Conservation (phyloP, 2,797 vertebrate species). For the Bovichtus diacanthus region DNA sequence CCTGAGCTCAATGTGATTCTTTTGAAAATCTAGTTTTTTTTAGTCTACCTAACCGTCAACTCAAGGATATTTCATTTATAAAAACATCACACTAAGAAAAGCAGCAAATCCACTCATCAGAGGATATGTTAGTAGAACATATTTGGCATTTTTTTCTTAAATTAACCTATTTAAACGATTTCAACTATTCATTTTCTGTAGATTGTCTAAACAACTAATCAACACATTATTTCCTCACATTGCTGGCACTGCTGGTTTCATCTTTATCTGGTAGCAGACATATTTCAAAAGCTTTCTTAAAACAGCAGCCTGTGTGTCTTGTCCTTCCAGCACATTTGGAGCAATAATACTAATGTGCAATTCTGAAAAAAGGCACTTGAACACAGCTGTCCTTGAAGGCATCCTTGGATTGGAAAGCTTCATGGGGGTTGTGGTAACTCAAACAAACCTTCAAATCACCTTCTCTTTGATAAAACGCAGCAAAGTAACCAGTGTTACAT, state of each 20-base stretch:
- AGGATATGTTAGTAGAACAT: neutral
- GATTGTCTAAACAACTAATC: neutral
- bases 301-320: neutral
- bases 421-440: constrained; percentile 20
- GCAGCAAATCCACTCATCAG: neutral
- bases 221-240: neutral
- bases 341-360: neutral
- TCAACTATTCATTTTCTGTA: neutral
- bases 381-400: constrained; percentile 30
- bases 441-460: constrained; percentile 16
- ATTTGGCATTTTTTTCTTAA: neutral
- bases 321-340: neutral
- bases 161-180: too few species aligned
- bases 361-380: constrained; percentile 17
- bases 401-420: constrained; percentile 9
- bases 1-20: neutral
- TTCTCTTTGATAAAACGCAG: constrained; percentile 21
- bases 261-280: neutral
- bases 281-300: constrained; percentile 4
- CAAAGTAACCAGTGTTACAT: constrained; percentile 24
- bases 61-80: neutral
- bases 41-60: neutral
- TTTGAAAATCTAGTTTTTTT: neutral
- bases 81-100: neutral
- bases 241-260: neutral